Conservation (phyloP, 2,113 vertebrate species). For the Leuciscus idus region DNA sequence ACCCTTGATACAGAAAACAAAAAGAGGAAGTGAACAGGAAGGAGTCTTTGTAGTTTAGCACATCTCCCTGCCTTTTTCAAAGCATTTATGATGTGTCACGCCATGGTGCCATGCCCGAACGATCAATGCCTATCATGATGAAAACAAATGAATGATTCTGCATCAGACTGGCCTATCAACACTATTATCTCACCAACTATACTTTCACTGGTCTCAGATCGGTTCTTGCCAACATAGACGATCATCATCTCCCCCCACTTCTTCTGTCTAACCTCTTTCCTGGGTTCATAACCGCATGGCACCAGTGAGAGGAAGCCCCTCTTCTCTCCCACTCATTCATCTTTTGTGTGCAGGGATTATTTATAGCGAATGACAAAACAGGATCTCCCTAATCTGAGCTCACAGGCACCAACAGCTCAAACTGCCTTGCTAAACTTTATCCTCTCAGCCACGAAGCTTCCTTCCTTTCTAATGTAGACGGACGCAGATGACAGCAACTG, state of each 20-base stretch:
- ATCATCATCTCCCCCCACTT: background rate
- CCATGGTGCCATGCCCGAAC: background rate
- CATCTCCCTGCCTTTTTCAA: background rate
- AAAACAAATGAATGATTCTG: background rate
- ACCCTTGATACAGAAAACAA: background rate
- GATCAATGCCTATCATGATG: background rate
- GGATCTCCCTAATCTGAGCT: slow-evolving; percentile 30
- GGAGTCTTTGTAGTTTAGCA: background rate
- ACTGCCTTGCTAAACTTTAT: slow-evolving; percentile 29
- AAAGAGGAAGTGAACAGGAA: slow-evolving; percentile 15
- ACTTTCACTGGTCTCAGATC: background rate
- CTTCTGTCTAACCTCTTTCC: slow-evolving; percentile 25
- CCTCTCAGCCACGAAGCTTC: slow-evolving; percentile 46
- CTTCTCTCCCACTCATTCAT: slow-evolving; percentile 25
- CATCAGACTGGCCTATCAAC: background rate
- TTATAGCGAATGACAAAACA: slow-evolving; percentile 45
- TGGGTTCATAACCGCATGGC: slow-evolving; percentile 33
- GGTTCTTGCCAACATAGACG: background rate
- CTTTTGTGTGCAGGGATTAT: slow-evolving; percentile 36
- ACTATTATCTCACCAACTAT: background rate
- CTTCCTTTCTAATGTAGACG: slow-evolving; percentile 42
- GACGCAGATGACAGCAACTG: slow-evolving; percentile 59
- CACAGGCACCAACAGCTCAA: slow-evolving; percentile 15
- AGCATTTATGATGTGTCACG: background rate
- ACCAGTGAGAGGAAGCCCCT: slow-evolving; percentile 23